These are phyloP conservation scores for Cosmia trapezina DNA, from an alignment of 2,888 invertebrate species.

Conservation along the genomic window DNA sequence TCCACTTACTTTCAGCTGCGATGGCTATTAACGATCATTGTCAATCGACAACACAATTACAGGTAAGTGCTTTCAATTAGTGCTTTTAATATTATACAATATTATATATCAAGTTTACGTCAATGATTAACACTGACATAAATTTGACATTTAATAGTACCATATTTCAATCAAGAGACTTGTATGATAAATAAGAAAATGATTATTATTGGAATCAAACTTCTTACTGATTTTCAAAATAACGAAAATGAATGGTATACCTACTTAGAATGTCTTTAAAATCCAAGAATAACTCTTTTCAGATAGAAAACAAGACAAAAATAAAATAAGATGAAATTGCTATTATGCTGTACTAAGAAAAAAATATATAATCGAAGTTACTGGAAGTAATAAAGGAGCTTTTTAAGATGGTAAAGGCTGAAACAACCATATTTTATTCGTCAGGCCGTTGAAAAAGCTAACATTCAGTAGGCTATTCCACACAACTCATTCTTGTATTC, in stretches of 20 bases:
- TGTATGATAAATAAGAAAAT: no score
- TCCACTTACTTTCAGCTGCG: constrained; percentile 17
- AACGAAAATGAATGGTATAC: not conserved
- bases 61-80: constrained; percentile 24
- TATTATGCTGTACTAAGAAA: not conserved
- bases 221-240: not conserved
- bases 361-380: constrained; percentile 6
- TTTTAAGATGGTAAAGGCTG: constrained; percentile 24
- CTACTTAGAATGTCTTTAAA: not conserved
- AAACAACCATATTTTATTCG: not conserved
- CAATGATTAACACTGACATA: not conserved
- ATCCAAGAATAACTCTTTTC: not conserved
- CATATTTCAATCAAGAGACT: constrained; percentile 23
- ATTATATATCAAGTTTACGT: not conserved
- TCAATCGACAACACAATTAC: constrained; percentile 32
- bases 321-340: not conserved
- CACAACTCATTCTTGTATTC: constrained; percentile 30
- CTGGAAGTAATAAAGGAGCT: constrained; percentile 14
- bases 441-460: not conserved
- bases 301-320: not conserved
- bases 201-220: not conserved
- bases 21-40: not conserved
- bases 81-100: not conserved
- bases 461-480: not conserved
- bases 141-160: constrained; percentile 17